Evolutionary conservation across 2,113 vertebrate genomes (phyloP).

Genomic region (Rousettus leschenaultii): DNA sequence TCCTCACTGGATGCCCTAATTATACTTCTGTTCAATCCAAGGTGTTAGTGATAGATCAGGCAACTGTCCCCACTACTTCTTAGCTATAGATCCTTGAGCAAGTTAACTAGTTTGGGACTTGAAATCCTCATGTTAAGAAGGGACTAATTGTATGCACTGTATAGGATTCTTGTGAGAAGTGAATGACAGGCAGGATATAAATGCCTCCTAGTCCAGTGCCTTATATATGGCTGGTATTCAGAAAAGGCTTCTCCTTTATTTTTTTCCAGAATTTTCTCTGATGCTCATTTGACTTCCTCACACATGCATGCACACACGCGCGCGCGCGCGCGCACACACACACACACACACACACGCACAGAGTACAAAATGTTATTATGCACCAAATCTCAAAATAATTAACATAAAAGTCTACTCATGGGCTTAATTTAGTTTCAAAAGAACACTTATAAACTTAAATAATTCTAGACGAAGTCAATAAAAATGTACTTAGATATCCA

Average conservation of each 20-base stretch:
- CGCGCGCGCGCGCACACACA: neutral
- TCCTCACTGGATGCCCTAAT: neutral
- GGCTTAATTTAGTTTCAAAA: constrained; percentile 25
- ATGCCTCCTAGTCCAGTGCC: neutral
- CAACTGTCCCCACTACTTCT: neutral
- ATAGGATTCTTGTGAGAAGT: neutral
- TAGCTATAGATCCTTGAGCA: neutral
- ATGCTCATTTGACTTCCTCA: neutral
- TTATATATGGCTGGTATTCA: neutral
- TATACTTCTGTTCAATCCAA: neutral
- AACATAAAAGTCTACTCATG: neutral
- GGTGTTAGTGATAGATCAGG: neutral
- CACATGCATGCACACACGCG: neutral
- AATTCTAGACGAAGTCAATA: neutral
- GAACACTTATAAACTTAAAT: neutral
- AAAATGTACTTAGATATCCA: constrained; percentile 53
- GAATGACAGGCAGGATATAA: neutral
- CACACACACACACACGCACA: neutral
- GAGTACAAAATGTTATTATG: neutral
- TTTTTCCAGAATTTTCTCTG: neutral
- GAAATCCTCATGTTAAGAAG: neutral
- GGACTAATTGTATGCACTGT: accelerated
- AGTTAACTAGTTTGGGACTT: neutral
- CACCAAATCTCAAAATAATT: constrained; percentile 45
- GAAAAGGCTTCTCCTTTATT: neutral